Evolutionary conservation across 2,888 invertebrate species (phyloP), one percentile per base, ranked within the genome.

Genomic region (Erebia palarica): DNA sequence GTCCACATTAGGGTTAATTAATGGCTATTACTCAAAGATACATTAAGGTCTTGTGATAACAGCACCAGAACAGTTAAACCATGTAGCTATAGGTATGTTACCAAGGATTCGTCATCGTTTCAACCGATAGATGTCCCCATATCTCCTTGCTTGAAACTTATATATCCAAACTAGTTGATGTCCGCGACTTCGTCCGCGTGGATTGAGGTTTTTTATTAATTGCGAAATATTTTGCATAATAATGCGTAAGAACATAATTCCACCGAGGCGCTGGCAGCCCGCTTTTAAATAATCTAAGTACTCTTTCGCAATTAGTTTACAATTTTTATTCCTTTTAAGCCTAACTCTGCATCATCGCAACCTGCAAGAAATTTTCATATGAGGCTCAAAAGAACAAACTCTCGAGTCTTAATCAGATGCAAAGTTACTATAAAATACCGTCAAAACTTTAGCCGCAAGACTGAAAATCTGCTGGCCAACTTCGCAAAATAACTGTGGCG

Each of bases 401-500:
- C 84, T 82, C 78, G 76, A 79, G 80, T 85, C 84, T 86, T 86
- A 89, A 91, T 90, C 90, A 89, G 85, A 87, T 82, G 81, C 77
- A 78, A 86, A 90, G 82, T 89, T 87, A 80, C 79, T 79, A 82
- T 87, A 87, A 89, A 89, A 88, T 86, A 85, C 84, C 84, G 85
- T 82, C 84, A 81, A 79, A 88, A 89, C 84, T 88, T 90, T 84
- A 73, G 77, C 83, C 81, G 73, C 75, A 73, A 73, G 61, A 49
- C 63, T 55, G 75, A 74, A 73, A 73, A 75, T 73, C 71, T 70
- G 65, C 64, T 63, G 57, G 61, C 27, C 63, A 73, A 75, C 65
- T 76, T 70, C 65, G 65, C 61, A 70, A 73, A 74, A 70, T 68
- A 74, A 72, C 71, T 70, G 58, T 63, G 61, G 68, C 53, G 67